phyloP scores from a whole-genome alignment of 2,888 invertebrate genomes.

The Abrostola triplasia region DNA sequence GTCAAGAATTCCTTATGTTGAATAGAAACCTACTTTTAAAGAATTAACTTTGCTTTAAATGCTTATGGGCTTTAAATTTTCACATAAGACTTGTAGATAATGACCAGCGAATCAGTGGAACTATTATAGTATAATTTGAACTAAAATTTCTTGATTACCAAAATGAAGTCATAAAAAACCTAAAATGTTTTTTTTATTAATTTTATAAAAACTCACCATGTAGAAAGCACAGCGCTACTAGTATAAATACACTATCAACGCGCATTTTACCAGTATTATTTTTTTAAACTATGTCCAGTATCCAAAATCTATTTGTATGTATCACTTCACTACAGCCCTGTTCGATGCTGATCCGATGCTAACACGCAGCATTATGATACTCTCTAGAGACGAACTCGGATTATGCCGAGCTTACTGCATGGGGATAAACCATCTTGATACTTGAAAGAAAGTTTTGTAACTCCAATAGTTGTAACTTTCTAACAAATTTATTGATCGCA shows the following conservation, averaged over 20 bases:
- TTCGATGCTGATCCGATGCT: conserved; percentile 41
- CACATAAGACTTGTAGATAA: too few relatives aligned
- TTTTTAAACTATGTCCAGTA: conserved; percentile 16
- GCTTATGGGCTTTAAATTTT: too few relatives aligned
- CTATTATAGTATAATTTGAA: too few relatives aligned
- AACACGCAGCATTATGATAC: conserved; percentile 47
- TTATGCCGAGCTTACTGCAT: conserved; percentile 57
- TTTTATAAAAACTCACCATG: conserved; percentile 32
- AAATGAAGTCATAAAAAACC: too few relatives aligned
- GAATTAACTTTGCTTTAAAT: too few relatives aligned
- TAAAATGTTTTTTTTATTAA: too few relatives aligned
- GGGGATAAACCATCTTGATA: conserved; percentile 52
- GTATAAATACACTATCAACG: background rate
- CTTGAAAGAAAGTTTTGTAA: conserved; percentile 15
- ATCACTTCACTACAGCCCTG: conserved; percentile 24
- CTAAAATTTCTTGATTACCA: too few relatives aligned
- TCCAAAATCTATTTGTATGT: background rate
- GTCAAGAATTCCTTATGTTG: too few relatives aligned
- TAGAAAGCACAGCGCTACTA: conserved; percentile 27
- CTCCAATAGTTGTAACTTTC: background rate
- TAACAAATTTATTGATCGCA: background rate
- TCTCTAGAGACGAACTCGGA: conserved; percentile 53
- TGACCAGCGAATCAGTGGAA: too few relatives aligned
- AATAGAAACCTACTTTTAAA: too few relatives aligned
- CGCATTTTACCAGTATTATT: conserved; percentile 28